Percentiles rank a stretch among this genome's conserved stretches.
Evolutionary conservation across 2,888 invertebrate genomes (phyloP).

Genomic region (Boloria selene): DNA sequence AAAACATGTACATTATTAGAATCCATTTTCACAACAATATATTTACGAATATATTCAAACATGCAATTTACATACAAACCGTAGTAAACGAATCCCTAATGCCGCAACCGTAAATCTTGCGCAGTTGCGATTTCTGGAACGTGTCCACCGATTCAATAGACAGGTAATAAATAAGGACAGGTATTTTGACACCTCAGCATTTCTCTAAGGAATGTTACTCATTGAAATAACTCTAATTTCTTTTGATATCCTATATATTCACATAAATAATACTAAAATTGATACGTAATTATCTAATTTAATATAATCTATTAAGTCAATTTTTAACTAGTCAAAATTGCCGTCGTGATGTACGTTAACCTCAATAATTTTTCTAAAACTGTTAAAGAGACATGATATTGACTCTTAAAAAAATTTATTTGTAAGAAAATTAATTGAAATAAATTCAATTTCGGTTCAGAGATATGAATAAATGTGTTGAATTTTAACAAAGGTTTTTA

Average conservation of each 20-base stretch:
- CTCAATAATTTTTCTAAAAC: no score
- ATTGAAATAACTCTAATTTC: constrained; percentile 25
- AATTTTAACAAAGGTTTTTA: no score
- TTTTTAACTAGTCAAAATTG: no score
- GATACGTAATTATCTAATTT: no score
- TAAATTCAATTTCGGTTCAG: no score
- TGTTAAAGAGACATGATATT: no score
- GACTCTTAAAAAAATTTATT: no score
- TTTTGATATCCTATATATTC: constrained; percentile 14
- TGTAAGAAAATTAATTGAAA: no score
- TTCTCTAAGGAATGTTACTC: constrained; percentile 38
- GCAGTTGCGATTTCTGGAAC: constrained; percentile 39
- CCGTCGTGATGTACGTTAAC: no score
- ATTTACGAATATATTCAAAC: neutral
- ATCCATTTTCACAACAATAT: constrained; percentile 4
- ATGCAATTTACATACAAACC: constrained; percentile 21
- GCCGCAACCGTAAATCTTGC: constrained; percentile 35
- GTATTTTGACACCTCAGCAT: constrained; percentile 49
- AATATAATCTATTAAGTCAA: no score
- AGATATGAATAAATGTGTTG: no score
- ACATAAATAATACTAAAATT: no score
- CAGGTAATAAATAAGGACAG: constrained; percentile 48
- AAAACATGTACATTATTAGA: neutral
- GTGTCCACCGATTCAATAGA: constrained; percentile 42
- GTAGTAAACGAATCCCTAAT: constrained; percentile 30